A percentile compares a stretch with the other conserved stretches of the same genome.
Evolutionary conservation across 53 echinoderm and acorn worm species (phyloP).

Genomic region (Patiria pectinifera): DNA sequence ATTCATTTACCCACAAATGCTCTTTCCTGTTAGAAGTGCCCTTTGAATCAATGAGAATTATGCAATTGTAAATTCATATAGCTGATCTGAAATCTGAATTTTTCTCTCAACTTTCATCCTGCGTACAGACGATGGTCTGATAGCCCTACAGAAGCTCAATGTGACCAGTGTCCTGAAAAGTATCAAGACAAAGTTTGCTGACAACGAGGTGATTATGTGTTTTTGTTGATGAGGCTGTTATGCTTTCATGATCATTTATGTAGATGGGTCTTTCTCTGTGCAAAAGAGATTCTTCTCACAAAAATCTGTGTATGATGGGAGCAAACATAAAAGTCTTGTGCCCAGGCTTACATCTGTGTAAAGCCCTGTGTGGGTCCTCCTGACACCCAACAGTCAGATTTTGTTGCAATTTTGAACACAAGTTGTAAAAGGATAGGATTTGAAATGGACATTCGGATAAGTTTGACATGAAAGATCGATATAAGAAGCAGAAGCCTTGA

Average conservation of each 20-base stretch:
- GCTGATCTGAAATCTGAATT: background rate
- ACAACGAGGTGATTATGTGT: slow-evolving; percentile 65
- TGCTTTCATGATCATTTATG: background rate
- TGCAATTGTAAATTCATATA: background rate
- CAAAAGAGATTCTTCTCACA: too few relatives aligned
- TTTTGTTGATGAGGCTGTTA: background rate
- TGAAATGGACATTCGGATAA: too few relatives aligned
- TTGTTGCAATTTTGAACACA: too few relatives aligned
- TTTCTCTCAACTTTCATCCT: background rate
- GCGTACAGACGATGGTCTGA: slow-evolving; percentile 69
- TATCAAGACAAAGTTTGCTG: slow-evolving; percentile 60
- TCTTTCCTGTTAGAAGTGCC: background rate
- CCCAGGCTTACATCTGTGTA: background rate
- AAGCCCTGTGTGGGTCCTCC: too few relatives aligned
- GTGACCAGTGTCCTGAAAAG: slow-evolving; percentile 63
- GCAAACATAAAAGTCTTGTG: background rate
- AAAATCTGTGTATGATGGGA: background rate
- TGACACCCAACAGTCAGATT: too few relatives aligned
- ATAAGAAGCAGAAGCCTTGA: background rate
- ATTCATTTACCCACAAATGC: too few relatives aligned
- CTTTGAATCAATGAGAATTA: background rate
- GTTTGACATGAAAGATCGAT: too few relatives aligned
- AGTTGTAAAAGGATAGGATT: too few relatives aligned
- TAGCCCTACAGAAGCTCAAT: slow-evolving; percentile 59
- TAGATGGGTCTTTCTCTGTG: background rate